Evolutionary conservation across 2,113 vertebrate species (phyloP).

Genomic region (Stegastes partitus): DNA sequence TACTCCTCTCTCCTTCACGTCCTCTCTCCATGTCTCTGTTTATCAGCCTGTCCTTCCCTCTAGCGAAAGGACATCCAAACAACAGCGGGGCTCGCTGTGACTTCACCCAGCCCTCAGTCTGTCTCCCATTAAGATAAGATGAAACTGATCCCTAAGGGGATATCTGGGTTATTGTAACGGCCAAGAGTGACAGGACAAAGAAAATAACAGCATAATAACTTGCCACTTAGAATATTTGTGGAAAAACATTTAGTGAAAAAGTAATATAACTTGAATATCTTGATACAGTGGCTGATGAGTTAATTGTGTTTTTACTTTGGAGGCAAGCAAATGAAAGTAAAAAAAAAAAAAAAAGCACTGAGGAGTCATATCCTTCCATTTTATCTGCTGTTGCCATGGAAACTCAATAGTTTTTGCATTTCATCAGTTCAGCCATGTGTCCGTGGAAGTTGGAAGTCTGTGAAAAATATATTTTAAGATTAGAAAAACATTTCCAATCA

Average conservation of each 20-base stretch:
- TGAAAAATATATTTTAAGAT: constrained; percentile 15
- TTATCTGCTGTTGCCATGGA: constrained; percentile 38
- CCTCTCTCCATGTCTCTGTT: constrained; percentile 58
- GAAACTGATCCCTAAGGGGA: constrained; percentile 38
- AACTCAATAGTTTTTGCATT: constrained; percentile 9
- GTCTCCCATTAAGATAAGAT: constrained; percentile 66
- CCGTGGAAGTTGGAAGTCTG: not conserved
- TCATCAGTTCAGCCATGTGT: constrained; percentile 22
- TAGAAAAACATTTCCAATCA: not conserved
- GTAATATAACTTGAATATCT: not conserved
- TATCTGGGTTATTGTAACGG: constrained; percentile 11
- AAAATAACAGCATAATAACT: not conserved
- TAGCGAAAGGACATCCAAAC: constrained; percentile 74
- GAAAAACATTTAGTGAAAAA: not conserved
- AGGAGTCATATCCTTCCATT: constrained; percentile 2
- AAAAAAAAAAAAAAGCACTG: not conserved
- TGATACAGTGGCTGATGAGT: too few species aligned
- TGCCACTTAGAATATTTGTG: not conserved
- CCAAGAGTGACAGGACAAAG: constrained; percentile 13
- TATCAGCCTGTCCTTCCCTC: constrained; percentile 72
- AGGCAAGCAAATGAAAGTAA: not conserved
- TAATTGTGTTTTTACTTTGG: not conserved
- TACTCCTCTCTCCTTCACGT: constrained; percentile 38
- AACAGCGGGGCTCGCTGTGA: constrained; percentile 48
- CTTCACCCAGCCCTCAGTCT: constrained; percentile 54